Conservation (phyloP, 2,797 vertebrate genomes). For the Spea hammondii region DNA sequence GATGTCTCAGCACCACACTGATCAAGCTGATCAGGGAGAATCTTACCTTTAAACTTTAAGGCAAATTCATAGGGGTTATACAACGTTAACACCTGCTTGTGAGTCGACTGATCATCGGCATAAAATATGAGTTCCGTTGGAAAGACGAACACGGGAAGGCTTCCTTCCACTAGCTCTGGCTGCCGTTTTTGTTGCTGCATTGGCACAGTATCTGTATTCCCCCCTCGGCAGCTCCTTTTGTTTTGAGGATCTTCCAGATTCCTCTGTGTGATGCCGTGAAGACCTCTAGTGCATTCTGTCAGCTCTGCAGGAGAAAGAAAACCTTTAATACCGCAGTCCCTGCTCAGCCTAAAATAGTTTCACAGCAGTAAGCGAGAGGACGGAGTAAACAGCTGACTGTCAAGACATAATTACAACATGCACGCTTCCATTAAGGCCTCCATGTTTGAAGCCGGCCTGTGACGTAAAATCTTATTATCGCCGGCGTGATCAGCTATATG, state of each 20-base stretch:
- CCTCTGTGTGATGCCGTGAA: conserved; percentile 68
- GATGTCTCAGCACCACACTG: not conserved
- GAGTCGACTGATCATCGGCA: conserved; percentile 95
- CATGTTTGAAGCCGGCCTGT: too few relatives aligned
- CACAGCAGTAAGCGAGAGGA: not conserved
- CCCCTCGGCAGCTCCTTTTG: conserved; percentile 69
- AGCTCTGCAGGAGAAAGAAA: conserved; percentile 61
- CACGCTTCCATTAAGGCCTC: too few relatives aligned
- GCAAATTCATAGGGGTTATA: conserved; percentile 99
- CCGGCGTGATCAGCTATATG: too few relatives aligned
- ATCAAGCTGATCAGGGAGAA: conserved; percentile 12
- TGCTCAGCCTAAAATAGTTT: not conserved
- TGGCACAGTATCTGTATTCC: conserved; percentile 80
- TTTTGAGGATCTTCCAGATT: conserved; percentile 70
- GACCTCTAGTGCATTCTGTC: conserved; percentile 75
- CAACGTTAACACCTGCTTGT: conserved; percentile 98
- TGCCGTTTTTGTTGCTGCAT: conserved; percentile 97
- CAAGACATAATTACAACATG: not conserved
- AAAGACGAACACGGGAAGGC: conserved; percentile 98
- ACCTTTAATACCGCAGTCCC: conserved; percentile 25
- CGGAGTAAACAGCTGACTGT: not conserved
- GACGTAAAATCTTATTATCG: too few relatives aligned
- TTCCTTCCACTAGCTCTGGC: conserved; percentile 98
- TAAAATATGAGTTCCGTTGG: conserved; percentile 98
- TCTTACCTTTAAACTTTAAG: conserved; percentile 99